Percentiles rank a stretch among this genome's conserved stretches.
phyloP scores from a whole-genome alignment of 1,140 invertebrate species.

The Penaeus indicus region DNA sequence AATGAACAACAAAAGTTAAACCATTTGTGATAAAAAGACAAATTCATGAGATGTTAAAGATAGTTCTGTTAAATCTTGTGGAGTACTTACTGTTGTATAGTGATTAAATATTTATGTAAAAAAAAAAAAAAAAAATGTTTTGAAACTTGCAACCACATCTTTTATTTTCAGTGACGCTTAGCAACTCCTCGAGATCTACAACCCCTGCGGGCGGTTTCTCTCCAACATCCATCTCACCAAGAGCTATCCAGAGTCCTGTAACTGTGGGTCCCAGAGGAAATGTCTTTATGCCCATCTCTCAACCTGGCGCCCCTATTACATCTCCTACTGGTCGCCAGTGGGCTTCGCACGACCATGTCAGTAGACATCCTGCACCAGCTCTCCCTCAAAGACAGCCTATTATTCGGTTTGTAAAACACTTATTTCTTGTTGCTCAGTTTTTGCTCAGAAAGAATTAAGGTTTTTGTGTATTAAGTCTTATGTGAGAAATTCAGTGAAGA shows the following conservation, averaged over 20 bases:
- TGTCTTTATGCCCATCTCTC: constrained; percentile 88
- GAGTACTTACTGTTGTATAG: too few species aligned
- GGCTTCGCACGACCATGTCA: constrained; percentile 55
- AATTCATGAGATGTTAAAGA: too few species aligned
- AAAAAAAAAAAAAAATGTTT: not conserved
- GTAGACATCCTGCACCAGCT: constrained; percentile 54
- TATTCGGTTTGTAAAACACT: constrained; percentile 28
- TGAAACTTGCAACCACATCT: not conserved
- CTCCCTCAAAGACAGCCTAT: constrained; percentile 62
- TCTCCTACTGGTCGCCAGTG: constrained; percentile 60
- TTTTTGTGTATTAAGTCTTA: not conserved
- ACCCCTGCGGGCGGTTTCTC: constrained; percentile 77
- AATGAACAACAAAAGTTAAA: too few species aligned
- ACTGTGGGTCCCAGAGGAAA: constrained; percentile 79
- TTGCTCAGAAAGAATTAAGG: not conserved
- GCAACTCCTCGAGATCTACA: constrained; percentile 86
- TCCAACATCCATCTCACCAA: constrained; percentile 62
- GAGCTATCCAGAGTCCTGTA: constrained; percentile 76
- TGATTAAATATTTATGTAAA: not conserved
- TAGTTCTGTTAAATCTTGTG: too few species aligned
- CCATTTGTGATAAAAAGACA: too few species aligned
- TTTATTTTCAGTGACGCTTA: constrained; percentile 82
- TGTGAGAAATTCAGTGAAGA: too few species aligned
- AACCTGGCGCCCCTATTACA: constrained; percentile 72
- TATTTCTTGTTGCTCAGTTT: not conserved